Conservation (phyloP, 2,797 vertebrate species). For the Paratrypauchen microcephalus region DNA sequence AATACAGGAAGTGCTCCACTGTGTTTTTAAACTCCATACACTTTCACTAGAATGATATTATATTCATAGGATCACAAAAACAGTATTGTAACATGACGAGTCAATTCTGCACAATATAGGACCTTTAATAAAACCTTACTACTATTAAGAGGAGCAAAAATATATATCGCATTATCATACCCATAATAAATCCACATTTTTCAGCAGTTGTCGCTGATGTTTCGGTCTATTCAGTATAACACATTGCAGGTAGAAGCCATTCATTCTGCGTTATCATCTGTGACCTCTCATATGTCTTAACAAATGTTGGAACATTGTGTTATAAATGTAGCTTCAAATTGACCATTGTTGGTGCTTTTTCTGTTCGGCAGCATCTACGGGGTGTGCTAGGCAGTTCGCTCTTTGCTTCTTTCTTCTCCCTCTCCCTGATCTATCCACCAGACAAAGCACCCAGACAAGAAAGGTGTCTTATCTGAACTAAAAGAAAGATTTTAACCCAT, state of each 20-base stretch:
- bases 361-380: slow-evolving; percentile 51
- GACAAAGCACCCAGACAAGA: slow-evolving; percentile 67
- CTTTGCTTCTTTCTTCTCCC: slow-evolving; percentile 38
- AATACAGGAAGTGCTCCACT: too few relatives aligned
- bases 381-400: slow-evolving; percentile 55
- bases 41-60: too few relatives aligned
- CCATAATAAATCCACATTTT: not conserved
- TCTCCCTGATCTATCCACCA: slow-evolving; percentile 53
- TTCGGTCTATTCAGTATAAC: slow-evolving; percentile 2
- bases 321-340: slow-evolving; percentile 30
- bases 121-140: too few relatives aligned
- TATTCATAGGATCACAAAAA: too few relatives aligned
- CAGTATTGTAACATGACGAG: too few relatives aligned
- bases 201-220: not conserved
- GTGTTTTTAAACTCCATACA: too few relatives aligned
- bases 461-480: slow-evolving; percentile 62
- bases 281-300: slow-evolving; percentile 27
- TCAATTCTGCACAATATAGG: too few relatives aligned
- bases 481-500: slow-evolving; percentile 62
- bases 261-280: slow-evolving; percentile 22
- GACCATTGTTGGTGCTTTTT: slow-evolving; percentile 48
- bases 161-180: not conserved
- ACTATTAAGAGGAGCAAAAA: not conserved
- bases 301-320: slow-evolving; percentile 12
- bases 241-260: slow-evolving; percentile 14